A percentile compares a stretch with the other conserved stretches of the same genome.
Conservation (phyloP, 2,797 vertebrate species). For the Diplodus puntazzo region DNA sequence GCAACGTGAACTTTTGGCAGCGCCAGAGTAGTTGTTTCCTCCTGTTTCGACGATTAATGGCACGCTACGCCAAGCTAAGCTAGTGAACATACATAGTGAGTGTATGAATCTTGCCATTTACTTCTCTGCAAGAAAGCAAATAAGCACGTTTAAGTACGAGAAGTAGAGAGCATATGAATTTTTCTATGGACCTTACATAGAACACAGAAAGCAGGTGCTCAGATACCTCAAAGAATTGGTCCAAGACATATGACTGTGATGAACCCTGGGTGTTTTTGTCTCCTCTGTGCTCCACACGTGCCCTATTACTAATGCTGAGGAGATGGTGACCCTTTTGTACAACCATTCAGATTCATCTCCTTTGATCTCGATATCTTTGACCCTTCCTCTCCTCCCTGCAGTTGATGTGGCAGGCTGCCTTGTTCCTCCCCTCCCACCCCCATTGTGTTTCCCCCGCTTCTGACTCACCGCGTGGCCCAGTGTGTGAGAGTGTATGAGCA, state of each 20-base stretch:
- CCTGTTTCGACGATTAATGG: too few relatives aligned
- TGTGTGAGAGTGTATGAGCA: constrained; percentile 30
- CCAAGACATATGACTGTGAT: neutral
- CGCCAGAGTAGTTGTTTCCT: too few relatives aligned
- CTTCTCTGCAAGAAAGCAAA: neutral
- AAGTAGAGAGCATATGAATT: constrained; percentile 1
- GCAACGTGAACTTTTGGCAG: too few relatives aligned
- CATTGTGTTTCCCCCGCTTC: constrained; percentile 54
- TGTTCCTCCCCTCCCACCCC: constrained; percentile 22
- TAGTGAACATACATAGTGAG: too few relatives aligned
- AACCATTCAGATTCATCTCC: constrained; percentile 29
- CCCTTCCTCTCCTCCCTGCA: constrained; percentile 15
- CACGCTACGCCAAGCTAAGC: neutral
- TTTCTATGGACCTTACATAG: neutral
- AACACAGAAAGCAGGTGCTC: neutral
- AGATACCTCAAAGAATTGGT: neutral
- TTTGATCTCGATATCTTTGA: constrained; percentile 45
- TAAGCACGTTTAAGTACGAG: neutral
- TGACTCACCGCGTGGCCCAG: constrained; percentile 58
- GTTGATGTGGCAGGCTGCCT: constrained; percentile 42
- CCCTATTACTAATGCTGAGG: constrained; percentile 39
- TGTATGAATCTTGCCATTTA: neutral
- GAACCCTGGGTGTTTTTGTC: neutral
- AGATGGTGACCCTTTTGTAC: constrained; percentile 38
- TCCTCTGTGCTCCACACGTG: neutral